Evolutionary conservation across 2,797 vertebrate genomes (phyloP), one percentile per base, ranked within the genome.

Genomic region (Artibeus lituratus): DNA sequence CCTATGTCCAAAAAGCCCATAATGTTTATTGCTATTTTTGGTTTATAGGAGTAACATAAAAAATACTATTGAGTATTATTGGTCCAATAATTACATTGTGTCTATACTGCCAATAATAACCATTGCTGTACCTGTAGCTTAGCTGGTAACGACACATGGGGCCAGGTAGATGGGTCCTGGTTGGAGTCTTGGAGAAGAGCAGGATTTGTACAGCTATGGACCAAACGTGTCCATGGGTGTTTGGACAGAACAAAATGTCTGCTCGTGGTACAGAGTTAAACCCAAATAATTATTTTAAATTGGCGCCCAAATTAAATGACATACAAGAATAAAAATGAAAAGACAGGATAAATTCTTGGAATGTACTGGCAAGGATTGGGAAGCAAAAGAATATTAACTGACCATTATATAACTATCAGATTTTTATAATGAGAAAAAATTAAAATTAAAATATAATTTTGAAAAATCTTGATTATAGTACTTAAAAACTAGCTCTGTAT

Each of bases 371-470:
- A 91, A 93, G 35, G 10, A 29, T 10, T 74, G 24, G 37, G 24
- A 94, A 86, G 10, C 62, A 74, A 93, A 89, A 67, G 42, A 44
- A 59, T 93, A 24, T 74, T 77, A 91, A 49, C 8, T 59, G 72
- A 88, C 67, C 59, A 29, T 85, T 65, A 69, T 37, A 26, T 16
- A 39, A 70, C 44, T 93, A 29, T 62, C 86, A 8, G n/a, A 82
- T 55, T 57, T 82, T 87, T 85, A 39, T 49, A 92, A 80, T 83
- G 92, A 91, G 90, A 91, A 93, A 91, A 91, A 21, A 47, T 26
- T 18, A 10, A 87, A 85, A 18, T 90, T 85, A 47, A 83, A 87
- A 86, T 62, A 67, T 35, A 9, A 59, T 86, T 84, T 87, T 49
- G 22, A 74, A 70, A 47, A 44, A 29, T 44, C 2, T 51, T 62